These are phyloP conservation scores for Strongylocentrotus purpuratus DNA, from an alignment of 35 echinoderm and acorn worm genomes.

Conservation along the genomic window DNA sequence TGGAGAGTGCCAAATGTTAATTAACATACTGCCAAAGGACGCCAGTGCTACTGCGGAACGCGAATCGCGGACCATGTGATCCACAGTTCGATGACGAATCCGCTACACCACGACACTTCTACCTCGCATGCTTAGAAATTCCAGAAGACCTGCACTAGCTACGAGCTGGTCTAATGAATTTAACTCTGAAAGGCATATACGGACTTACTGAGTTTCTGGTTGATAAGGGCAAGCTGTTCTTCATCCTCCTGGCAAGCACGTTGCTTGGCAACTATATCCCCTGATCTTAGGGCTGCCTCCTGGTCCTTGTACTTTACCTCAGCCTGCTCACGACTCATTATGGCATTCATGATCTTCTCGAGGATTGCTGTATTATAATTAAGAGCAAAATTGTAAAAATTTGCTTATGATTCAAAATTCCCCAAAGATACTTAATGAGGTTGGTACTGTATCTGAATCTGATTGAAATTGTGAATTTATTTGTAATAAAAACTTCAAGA, in stretches of 20 bases:
- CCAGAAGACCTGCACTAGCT: no score
- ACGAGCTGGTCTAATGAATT: no score
- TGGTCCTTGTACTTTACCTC: conserved; percentile 49
- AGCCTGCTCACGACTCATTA: conserved; percentile 44
- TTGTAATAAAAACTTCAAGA: no score
- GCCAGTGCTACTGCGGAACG: no score
- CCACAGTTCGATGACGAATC: no score
- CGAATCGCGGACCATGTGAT: no score
- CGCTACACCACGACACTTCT: no score
- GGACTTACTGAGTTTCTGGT: conserved; percentile 75
- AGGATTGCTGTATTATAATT: conserved; percentile 44
- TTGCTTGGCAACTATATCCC: conserved; percentile 58
- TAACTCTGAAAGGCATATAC: neutral
- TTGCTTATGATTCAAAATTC: neutral
- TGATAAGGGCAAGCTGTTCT: conserved; percentile 64
- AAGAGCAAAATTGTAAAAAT: conserved; percentile 16
- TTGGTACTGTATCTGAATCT: no score
- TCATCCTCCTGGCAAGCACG: conserved; percentile 72
- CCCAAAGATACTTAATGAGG: neutral
- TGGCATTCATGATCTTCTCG: conserved; percentile 41
- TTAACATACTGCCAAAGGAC: no score
- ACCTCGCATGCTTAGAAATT: no score
- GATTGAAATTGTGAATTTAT: neutral
- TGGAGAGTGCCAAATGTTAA: no score
- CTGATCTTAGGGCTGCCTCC: conserved; percentile 38